Conservation (phyloP, 2,797 vertebrate genomes). For the Serranus cabrilla region DNA sequence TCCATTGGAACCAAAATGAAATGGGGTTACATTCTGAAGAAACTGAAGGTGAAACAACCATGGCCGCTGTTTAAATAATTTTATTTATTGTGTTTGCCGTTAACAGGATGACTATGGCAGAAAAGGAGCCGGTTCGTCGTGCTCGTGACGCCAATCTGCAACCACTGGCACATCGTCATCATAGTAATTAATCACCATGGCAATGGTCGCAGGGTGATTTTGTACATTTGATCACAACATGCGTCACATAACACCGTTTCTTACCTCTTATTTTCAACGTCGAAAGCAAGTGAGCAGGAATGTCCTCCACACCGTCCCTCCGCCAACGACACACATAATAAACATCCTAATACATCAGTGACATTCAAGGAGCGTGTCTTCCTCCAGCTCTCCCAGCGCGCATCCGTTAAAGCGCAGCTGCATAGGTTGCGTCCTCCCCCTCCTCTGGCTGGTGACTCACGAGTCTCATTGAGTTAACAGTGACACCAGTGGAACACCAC, state of each 20-base stretch:
- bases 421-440: conserved; percentile 28
- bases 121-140: not conserved
- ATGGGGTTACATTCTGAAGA: rapidly evolving
- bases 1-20: not conserved
- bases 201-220: conserved; percentile 15
- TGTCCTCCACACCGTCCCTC: not conserved
- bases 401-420: conserved; percentile 38
- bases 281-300: not conserved
- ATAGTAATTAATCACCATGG: conserved; percentile 40
- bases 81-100: too few relatives aligned
- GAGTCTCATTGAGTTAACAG: conserved; percentile 32
- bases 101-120: not conserved
- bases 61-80: not conserved
- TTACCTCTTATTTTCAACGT: conserved; percentile 22
- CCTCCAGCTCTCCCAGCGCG: conserved; percentile 42
- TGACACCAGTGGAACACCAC: conserved; percentile 29
- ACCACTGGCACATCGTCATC: not conserved
- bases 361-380: not conserved
- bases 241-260: not conserved
- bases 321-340: too few relatives aligned
- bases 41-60: not conserved
- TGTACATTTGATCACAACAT: not conserved
- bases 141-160: not conserved
- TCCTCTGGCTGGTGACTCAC: conserved; percentile 55
- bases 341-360: not conserved